Base-by-base conservation (phyloP, 2,888 invertebrate genomes). In the Horisme vitalbata region DNA sequence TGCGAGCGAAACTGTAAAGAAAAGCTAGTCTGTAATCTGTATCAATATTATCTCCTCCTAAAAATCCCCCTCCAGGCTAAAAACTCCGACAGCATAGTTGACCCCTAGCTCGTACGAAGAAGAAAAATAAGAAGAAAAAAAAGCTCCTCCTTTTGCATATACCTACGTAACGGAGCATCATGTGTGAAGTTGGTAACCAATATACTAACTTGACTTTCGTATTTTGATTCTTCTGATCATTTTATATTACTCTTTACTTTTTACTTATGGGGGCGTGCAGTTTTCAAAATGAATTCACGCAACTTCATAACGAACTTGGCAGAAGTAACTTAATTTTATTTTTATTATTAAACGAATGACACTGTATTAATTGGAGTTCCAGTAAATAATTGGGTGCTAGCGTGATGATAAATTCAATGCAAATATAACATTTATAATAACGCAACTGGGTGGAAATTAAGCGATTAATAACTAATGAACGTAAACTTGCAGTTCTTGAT, bases 321-420 rank as follows among this genome's bases (percentile, higher is more conserved):
- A 61, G 59, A 71, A 75, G 67, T 58, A 73, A 72, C 68, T 71
- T 73, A 77, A 78, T 79, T n/a, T n/a, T 74, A 71, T 65, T 71
- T 74, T 76, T 78, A 65, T 69, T 77, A 80, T 79, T 72, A 79
- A 78, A 67, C 67, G 65, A 68, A 71, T 73, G 77, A 70, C 75
- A 64, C 62, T 70, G 66, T 49, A 59, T 68, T 81, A 79, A 81
- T 79, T 78, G 76, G 68, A 64, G 64, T 59, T 52, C 56, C 63
- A 68, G 65, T 76, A 71, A 78, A 69, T 72, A 73, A 79, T 69
- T 74, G 68, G 65, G 71, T 71, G 75, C 65, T 78, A 74, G 76
- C 73, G 72, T 77, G 79, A 68, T 79, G 79, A 79, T 75, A 70
- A 69, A 72, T 71, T 64, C 52, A 79, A 75, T 71, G 70, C 68